These are phyloP conservation scores for Mythimna vitellina DNA, from an alignment of 2,888 invertebrate genomes.

Conservation along the genomic window DNA sequence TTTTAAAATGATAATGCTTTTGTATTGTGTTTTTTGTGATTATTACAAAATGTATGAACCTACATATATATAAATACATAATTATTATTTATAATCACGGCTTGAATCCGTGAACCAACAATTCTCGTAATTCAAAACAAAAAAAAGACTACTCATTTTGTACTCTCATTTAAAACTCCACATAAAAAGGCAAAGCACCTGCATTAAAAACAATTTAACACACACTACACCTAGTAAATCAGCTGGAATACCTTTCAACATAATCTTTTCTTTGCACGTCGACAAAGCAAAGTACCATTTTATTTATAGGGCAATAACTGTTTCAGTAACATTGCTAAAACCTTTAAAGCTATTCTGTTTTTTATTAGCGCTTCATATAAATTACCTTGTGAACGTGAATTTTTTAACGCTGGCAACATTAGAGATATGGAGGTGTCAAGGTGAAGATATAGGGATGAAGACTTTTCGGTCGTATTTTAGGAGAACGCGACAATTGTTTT, in stretches of 20 bases:
- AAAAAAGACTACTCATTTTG: not conserved
- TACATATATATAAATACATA: too few relatives aligned
- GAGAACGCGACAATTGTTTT: constrained; percentile 44
- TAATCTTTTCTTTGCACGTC: constrained; percentile 65
- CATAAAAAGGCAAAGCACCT: constrained; percentile 25
- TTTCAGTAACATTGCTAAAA: constrained; percentile 71
- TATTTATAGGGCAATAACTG: constrained; percentile 79
- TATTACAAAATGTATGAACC: too few relatives aligned
- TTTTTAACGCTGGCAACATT: constrained; percentile 54
- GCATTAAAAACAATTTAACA: constrained; percentile 40
- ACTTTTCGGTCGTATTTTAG: constrained; percentile 14
- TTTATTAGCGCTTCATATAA: constrained; percentile 63
- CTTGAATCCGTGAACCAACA: too few relatives aligned
- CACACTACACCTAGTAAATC: constrained; percentile 53
- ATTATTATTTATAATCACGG: too few relatives aligned
- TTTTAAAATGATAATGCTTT: too few relatives aligned
- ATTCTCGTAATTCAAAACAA: not conserved
- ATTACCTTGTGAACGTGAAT: constrained; percentile 57
- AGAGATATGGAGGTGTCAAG: constrained; percentile 43
- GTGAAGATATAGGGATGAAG: constrained; percentile 23
- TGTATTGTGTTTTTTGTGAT: too few relatives aligned
- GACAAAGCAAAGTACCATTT: constrained; percentile 67
- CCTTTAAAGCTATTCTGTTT: constrained; percentile 67
- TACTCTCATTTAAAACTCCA: not conserved
- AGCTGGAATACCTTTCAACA: constrained; percentile 63